A percentile compares a stretch with the other conserved stretches of the same genome.
phyloP scores from a whole-genome alignment of 2,113 vertebrate species.

The Leiothrix lutea region DNA sequence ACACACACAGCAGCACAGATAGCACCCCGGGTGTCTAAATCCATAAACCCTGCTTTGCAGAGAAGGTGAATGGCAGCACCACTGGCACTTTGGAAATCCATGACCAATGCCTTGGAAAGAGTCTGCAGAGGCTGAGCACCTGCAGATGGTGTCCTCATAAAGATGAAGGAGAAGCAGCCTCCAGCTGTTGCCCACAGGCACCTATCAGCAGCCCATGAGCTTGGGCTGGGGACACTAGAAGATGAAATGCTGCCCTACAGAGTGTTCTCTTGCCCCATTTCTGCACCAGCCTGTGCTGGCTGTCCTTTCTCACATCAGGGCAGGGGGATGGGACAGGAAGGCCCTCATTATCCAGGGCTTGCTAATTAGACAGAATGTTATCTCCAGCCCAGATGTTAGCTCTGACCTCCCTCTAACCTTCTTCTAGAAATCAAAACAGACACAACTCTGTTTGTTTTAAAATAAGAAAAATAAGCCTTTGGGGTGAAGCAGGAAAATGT shows the following conservation, averaged over 20 bases:
- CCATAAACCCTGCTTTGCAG: not conserved
- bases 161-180: not conserved
- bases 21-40: not conserved
- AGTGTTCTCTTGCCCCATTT: not conserved
- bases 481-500: conserved; percentile 8
- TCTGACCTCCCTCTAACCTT: conserved; percentile 62
- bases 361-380: conserved; percentile 69
- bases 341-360: conserved; percentile 38
- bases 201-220: not conserved
- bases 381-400: conserved; percentile 65
- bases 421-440: conserved; percentile 46
- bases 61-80: accelerated
- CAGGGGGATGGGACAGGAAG: conserved; percentile 56
- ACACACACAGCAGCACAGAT: accelerated
- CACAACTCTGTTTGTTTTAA: conserved; percentile 20
- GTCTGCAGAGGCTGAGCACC: not conserved
- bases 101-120: not conserved
- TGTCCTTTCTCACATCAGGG: not conserved
- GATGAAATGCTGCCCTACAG: not conserved
- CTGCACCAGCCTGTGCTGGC: not conserved
- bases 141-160: not conserved
- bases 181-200: accelerated
- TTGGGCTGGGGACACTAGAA: not conserved
- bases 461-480: conserved; percentile 29
- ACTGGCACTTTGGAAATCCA: not conserved